Evolutionary conservation across 2,113 vertebrate species (phyloP).

Genomic region (Perca fluviatilis): DNA sequence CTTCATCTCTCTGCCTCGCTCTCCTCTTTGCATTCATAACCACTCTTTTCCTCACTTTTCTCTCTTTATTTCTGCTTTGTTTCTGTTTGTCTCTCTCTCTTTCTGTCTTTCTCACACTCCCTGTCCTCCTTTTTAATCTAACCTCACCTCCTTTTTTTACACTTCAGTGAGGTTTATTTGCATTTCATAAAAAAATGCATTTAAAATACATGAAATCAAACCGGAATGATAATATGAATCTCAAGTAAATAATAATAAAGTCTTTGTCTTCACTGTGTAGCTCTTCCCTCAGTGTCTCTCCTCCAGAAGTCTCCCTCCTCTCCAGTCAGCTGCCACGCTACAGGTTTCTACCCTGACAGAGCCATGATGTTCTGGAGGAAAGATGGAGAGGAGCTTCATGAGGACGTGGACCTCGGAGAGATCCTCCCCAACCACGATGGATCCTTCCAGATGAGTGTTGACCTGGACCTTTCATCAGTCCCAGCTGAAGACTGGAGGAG

Average conservation of each 20-base stretch:
- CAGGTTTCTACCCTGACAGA: slow-evolving; percentile 8
- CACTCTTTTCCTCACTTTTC: too few relatives aligned
- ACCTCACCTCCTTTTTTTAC: background rate
- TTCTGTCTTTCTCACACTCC: background rate
- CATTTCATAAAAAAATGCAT: too few relatives aligned
- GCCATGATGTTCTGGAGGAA: slow-evolving; percentile 47
- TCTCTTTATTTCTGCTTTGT: too few relatives aligned
- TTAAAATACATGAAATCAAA: too few relatives aligned
- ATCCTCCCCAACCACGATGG: slow-evolving; percentile 64
- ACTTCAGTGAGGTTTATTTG: too few relatives aligned
- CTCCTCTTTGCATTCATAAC: too few relatives aligned
- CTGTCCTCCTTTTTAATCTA: background rate
- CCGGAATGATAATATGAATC: too few relatives aligned
- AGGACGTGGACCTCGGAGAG: slow-evolving; percentile 52
- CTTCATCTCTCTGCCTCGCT: too few relatives aligned
- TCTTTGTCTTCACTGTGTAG: too few relatives aligned
- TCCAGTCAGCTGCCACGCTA: slow-evolving; percentile 31
- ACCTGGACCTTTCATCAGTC: slow-evolving; percentile 10
- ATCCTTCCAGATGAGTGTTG: slow-evolving; percentile 53
- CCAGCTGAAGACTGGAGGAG: slow-evolving; percentile 19
- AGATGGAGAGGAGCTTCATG: slow-evolving; percentile 34
- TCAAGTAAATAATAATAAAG: too few relatives aligned
- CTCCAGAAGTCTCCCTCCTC: slow-evolving; percentile 36
- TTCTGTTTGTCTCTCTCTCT: background rate
- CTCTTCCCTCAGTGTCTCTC: slow-evolving; percentile 21